Evolutionary conservation across 2,113 vertebrate species (phyloP).

Genomic region (Chloropsis cyanopogon): DNA sequence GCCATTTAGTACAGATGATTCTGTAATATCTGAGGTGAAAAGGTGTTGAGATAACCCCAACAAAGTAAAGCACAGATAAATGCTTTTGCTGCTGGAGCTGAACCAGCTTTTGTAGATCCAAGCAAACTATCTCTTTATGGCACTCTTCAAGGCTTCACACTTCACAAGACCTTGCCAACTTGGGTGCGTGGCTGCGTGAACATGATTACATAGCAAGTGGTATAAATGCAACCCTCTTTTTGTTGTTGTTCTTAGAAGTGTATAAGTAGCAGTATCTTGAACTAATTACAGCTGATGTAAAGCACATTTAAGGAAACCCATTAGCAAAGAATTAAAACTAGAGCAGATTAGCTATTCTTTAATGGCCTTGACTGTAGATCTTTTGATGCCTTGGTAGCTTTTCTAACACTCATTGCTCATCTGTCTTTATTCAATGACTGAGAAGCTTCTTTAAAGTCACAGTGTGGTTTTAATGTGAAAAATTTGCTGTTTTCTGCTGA

Average conservation of each 20-base stretch:
- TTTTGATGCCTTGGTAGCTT: conserved; percentile 58
- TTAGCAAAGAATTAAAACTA: conserved; percentile 63
- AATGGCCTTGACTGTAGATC: conserved; percentile 52
- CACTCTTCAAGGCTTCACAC: neutral
- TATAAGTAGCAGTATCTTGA: conserved; percentile 56
- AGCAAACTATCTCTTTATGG: neutral
- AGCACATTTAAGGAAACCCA: conserved; percentile 65
- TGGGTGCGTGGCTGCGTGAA: neutral
- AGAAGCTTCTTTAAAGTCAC: conserved; percentile 25
- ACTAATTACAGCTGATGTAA: conserved; percentile 55
- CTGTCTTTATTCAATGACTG: conserved; percentile 52
- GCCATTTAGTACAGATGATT: neutral
- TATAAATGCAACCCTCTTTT: conserved; percentile 14
- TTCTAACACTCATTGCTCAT: conserved; percentile 52
- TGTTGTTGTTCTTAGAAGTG: conserved; percentile 16
- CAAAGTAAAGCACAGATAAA: neutral
- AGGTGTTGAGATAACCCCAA: neutral
- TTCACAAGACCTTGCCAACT: neutral
- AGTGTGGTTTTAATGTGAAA: conserved; percentile 27
- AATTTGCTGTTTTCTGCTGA: conserved; percentile 9
- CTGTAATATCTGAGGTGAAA: neutral
- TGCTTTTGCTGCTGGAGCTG: neutral
- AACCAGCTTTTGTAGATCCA: neutral
- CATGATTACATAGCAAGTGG: neutral
- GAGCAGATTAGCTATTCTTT: conserved; percentile 63